Evolutionary conservation across 2,797 vertebrate species (phyloP), one percentile per base, ranked within the genome.

Genomic region (Lutjanus argentimaculatus): DNA sequence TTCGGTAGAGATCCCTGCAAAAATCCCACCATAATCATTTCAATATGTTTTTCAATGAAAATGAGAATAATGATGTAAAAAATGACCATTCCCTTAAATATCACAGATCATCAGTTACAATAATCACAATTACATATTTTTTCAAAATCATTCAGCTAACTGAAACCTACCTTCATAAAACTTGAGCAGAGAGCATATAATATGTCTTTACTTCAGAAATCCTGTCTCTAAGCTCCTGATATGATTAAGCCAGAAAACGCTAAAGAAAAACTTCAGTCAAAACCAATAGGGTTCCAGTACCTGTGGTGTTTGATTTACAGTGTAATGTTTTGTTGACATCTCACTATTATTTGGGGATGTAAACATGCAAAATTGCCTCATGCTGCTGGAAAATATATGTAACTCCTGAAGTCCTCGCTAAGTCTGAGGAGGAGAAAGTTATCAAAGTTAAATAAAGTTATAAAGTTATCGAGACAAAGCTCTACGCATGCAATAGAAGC

Each of bases 361-460:
- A 85, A 85, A 87, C 72, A 79, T 69, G 46, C 36, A 77, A 59
- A 80, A 85, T 77, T 75, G 55, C 52, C 68, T 69, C 1, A 7
- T 56, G 64, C 43, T 69, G 72, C 67, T 68, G 66, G 69, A 77
- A 84, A 57, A 75, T 13, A 75, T 59, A 70, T 63, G 72, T 61
- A 21, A 75, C 62, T 76, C 76, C 43, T 71, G 16, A 77, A 84
- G 46, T 55, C 11, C 55, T 46, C 6, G 36, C 36, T 66, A 67
- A 73, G 63, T 75, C 58, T 58, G 53, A 67, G 67, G 21, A 65
- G 57, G 61, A 75, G 30, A 80, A 80, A 87, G 83, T 89, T 87
- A 78, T 87, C 68, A 71, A 90, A 90, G 90, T 86, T 71, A 77
- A 83, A 90, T 75, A 76, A 82, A 91, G 82, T 81, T 83, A 72